These are phyloP conservation scores for Dicaeum eximium DNA, from an alignment of 2,113 vertebrate species.

Conservation along the genomic window DNA sequence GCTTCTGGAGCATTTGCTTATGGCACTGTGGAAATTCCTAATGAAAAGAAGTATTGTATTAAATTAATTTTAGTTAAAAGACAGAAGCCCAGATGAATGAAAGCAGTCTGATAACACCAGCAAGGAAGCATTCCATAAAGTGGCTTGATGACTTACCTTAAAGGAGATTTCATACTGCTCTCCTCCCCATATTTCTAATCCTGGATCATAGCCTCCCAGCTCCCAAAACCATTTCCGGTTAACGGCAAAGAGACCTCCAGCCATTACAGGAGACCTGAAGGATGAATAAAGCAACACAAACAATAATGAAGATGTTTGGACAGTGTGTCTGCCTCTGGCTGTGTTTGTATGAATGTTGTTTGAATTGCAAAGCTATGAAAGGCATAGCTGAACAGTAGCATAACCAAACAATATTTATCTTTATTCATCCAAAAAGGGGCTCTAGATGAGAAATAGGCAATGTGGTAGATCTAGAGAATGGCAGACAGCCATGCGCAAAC, in stretches of 20 bases:
- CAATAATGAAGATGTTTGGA: neutral
- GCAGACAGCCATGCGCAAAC: neutral
- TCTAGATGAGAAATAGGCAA: neutral
- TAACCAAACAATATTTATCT: neutral
- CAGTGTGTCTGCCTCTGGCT: neutral
- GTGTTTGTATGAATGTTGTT: neutral
- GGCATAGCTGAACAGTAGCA: neutral
- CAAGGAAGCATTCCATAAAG: neutral
- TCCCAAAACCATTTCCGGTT: constrained; percentile 88
- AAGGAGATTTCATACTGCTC: constrained; percentile 88
- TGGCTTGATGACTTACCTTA: constrained; percentile 72
- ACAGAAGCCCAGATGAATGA: neutral
- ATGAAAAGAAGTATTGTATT: neutral
- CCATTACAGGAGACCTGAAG: constrained; percentile 88
- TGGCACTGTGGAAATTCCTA: neutral
- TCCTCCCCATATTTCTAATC: constrained; percentile 87
- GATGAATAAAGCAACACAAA: constrained; percentile 9
- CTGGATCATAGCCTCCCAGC: constrained; percentile 83
- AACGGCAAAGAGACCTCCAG: constrained; percentile 86
- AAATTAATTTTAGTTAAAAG: neutral
- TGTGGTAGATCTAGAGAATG: neutral
- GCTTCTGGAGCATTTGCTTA: neutral
- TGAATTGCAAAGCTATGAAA: neutral
- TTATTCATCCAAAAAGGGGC: neutral
- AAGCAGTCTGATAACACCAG: neutral